These are phyloP conservation scores for Zootermopsis nevadensis DNA, from an alignment of 2,888 invertebrate species.

Conservation along the genomic window DNA sequence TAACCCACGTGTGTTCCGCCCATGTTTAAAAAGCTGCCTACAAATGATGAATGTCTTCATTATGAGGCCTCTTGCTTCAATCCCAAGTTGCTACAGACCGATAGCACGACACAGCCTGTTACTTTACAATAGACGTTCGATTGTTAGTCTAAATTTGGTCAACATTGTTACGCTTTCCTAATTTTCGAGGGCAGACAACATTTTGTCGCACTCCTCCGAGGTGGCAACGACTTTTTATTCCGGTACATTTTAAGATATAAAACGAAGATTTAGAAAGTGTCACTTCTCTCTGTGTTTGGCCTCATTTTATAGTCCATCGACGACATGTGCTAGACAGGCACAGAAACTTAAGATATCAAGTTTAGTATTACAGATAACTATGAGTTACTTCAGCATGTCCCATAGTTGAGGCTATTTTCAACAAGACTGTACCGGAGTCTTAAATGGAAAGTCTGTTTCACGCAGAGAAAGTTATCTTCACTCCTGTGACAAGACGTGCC, in stretches of 20 bases:
- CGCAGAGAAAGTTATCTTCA: neutral
- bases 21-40: too few species aligned
- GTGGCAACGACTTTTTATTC: neutral
- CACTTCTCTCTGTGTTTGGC: conserved; percentile 16
- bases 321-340: neutral
- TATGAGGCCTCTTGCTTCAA: too few species aligned
- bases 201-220: neutral
- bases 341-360: too few species aligned
- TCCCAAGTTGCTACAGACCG: too few species aligned
- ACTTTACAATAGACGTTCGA: too few species aligned
- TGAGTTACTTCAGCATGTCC: too few species aligned
- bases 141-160: neutral
- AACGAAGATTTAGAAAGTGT: conserved; percentile 36
- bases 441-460: neutral
- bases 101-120: too few species aligned
- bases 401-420: neutral
- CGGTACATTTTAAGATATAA: neutral
- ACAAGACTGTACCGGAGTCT: neutral
- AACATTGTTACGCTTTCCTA: conserved; percentile 25
- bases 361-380: too few species aligned
- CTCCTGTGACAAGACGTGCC: neutral
- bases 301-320: neutral
- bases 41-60: too few species aligned
- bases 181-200: conserved; percentile 28
- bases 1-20: too few species aligned